Base-by-base conservation (phyloP, 2,113 vertebrate genomes). In the Cyrtonyx montezumae region DNA sequence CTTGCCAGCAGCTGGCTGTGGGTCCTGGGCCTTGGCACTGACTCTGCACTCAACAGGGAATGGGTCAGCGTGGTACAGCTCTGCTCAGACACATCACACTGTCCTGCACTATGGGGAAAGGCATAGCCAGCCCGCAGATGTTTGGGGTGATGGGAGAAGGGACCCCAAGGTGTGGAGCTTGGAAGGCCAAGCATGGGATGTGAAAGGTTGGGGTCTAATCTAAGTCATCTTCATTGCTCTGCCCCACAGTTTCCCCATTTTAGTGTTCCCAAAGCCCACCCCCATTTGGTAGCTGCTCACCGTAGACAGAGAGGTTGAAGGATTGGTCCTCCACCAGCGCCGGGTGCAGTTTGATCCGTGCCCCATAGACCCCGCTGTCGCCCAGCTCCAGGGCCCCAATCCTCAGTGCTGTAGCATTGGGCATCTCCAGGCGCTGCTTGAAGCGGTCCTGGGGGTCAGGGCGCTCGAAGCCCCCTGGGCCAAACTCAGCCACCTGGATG, bases 1-100 rank as follows among this genome's bases (percentile, higher is more conserved):
- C 66, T 90, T 66, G 90, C 85, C 46, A 70, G 55, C 5, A 82
- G 74, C 21, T 66, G 91, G 70, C 83, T 84, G 55, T 21, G 55
- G 8, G 94, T 96, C 36, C 93, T 19, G 7, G 92, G 94, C 17
- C 34, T 84, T 2, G 94, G 86, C 48, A 91, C 94, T 1, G 82
- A 34, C 48, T 95, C 94, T 94, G 84, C 0, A 1, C 1, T 16
- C 49, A 1, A 12, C 2, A 8, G 18, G 0, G 7, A 3, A 19
- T 0, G 2, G 68, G 8, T 86, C 53, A 37, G 68, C 32, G 11
- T 12, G 32, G 55, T 32, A 58, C 4, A 7, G 55, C 32, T 58
- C 45, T 49, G 23, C 48, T 53, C 26, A 28, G 26, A 21, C 56
- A 22, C 56, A 0, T 3, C 55, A 28, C 8, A 1, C 13, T 8